These are phyloP conservation scores for Macrochelys suwanniensis DNA, from an alignment of 2,797 vertebrate species.

Conservation along the genomic window DNA sequence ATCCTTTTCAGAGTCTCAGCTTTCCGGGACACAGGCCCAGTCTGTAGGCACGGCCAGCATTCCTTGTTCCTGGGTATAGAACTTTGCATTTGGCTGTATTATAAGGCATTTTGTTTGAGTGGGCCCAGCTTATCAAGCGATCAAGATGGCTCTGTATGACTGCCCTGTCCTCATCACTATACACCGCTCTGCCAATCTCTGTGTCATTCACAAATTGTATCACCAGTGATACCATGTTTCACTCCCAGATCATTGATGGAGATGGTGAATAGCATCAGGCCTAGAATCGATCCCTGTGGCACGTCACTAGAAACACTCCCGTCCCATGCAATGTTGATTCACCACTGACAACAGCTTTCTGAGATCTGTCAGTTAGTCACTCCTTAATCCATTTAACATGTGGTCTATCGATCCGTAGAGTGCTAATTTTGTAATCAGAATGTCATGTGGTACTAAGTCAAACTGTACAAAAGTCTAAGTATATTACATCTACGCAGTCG, in stretches of 20 bases:
- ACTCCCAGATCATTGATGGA: rapidly evolving
- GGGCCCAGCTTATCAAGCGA: not conserved
- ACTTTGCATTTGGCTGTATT: not conserved
- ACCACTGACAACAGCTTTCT: not conserved
- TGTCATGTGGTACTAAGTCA: not conserved
- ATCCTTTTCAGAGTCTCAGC: no score
- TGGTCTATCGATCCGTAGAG: not conserved
- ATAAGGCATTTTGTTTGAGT: not conserved
- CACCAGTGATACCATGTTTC: not conserved
- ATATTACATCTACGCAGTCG: rapidly evolving
- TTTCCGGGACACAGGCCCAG: not conserved
- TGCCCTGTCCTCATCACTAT: not conserved
- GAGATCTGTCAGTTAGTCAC: not conserved
- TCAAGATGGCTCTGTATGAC: not conserved
- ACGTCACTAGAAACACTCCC: rapidly evolving
- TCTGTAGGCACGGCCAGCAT: not conserved
- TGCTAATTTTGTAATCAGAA: rapidly evolving
- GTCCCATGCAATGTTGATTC: rapidly evolving
- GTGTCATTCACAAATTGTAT: not conserved
- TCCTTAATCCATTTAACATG: not conserved
- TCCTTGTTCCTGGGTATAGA: not conserved
- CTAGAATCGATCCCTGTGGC: not conserved
- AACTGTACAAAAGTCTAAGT: not conserved
- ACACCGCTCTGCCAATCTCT: rapidly evolving
- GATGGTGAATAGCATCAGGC: not conserved